Percentiles rank a stretch among this genome's conserved stretches.
Evolutionary conservation across 35 echinoderm and acorn worm species (phyloP).

Genomic region (Strongylocentrotus purpuratus): DNA sequence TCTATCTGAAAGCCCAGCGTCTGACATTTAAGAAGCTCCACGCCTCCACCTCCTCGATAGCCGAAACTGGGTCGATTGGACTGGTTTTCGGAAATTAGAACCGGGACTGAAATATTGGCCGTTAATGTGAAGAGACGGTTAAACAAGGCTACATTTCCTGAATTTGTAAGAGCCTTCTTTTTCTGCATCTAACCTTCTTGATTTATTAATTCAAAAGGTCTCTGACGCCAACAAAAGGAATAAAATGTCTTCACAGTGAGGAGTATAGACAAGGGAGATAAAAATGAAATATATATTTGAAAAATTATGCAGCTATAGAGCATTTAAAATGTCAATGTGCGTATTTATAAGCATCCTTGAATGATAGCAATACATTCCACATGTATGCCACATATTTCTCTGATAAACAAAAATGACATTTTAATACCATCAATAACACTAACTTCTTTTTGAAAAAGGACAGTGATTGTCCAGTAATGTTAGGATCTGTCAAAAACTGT

Average conservation of each 20-base stretch:
- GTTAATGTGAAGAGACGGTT: background rate
- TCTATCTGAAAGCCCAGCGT: background rate
- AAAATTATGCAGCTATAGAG: background rate
- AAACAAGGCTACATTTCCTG: background rate
- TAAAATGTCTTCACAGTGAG: background rate
- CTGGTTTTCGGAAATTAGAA: background rate
- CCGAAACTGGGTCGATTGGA: background rate
- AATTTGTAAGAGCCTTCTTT: background rate
- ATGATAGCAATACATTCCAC: no score
- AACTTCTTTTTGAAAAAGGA: no score
- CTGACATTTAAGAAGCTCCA: background rate
- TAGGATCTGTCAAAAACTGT: no score
- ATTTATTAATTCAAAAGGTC: background rate
- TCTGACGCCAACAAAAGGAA: background rate
- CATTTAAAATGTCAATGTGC: no score
- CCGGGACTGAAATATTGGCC: background rate
- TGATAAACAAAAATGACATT: no score
- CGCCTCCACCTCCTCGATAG: background rate
- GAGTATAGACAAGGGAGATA: background rate
- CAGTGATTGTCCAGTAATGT: no score
- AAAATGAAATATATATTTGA: background rate
- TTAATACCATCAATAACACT: no score
- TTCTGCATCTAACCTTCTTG: background rate
- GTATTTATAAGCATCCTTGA: no score
- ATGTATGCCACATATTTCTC: no score